Conservation (phyloP, 2,888 invertebrate genomes). For the Lacanobia wlatinum region DNA sequence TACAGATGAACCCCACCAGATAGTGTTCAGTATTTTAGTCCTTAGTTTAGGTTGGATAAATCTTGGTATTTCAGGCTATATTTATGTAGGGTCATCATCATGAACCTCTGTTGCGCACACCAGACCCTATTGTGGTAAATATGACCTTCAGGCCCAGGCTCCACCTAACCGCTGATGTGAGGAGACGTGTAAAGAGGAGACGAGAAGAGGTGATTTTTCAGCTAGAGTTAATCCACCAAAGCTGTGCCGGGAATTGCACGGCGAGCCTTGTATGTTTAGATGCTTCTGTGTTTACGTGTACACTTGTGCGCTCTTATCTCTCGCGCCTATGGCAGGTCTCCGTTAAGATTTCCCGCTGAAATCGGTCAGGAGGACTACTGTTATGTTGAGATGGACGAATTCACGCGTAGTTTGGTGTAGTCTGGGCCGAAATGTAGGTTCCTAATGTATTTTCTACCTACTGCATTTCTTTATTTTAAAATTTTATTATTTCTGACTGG, state of each 20-base stretch:
- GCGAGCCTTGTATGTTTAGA: no score
- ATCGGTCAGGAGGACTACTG: no score
- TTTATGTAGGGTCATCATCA: not conserved
- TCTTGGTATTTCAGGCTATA: slow-evolving; percentile 24
- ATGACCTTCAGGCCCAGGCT: not conserved
- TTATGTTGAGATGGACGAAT: not conserved
- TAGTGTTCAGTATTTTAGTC: slow-evolving; percentile 32
- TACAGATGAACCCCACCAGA: not conserved
- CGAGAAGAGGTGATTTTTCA: not conserved
- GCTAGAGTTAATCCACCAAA: not conserved
- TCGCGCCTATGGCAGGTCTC: no score
- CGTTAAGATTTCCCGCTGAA: no score
- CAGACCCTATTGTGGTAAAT: not conserved
- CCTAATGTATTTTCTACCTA: not conserved
- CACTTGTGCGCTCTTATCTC: no score
- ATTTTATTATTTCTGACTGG: no score
- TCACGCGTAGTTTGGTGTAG: not conserved
- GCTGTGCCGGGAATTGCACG: not conserved
- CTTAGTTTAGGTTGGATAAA: slow-evolving; percentile 24
- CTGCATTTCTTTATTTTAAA: no score
- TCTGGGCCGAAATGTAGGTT: slow-evolving; percentile 5
- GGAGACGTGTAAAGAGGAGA: not conserved
- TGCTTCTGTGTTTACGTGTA: no score
- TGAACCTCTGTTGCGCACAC: not conserved
- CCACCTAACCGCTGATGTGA: no score